Conservation (phyloP, 2,113 vertebrate genomes). For the Melanocharis versteri region DNA sequence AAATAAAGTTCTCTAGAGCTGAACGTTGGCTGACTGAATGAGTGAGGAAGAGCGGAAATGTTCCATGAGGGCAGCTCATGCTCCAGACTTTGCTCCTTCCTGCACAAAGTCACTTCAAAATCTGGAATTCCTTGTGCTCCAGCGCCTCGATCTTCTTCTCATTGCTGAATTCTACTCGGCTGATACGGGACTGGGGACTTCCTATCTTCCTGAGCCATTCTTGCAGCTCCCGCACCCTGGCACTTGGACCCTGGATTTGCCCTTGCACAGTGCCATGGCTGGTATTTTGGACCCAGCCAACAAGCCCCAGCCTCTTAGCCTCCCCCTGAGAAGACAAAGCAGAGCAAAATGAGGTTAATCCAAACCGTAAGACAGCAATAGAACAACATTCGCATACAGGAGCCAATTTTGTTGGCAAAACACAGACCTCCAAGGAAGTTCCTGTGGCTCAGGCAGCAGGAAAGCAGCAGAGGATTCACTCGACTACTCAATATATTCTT, state of each 20-base stretch:
- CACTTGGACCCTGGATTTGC: slow-evolving; percentile 81
- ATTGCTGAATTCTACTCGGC: slow-evolving; percentile 82
- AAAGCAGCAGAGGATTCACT: not conserved
- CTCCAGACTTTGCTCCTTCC: not conserved
- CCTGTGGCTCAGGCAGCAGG: not conserved
- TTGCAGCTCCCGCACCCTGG: slow-evolving; percentile 83
- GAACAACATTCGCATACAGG: not conserved
- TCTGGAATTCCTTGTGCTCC: slow-evolving; percentile 82
- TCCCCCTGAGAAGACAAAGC: slow-evolving; percentile 75
- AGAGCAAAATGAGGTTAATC: not conserved
- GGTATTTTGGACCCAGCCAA: slow-evolving; percentile 94
- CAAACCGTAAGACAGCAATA: not conserved
- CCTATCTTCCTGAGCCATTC: slow-evolving; percentile 86
- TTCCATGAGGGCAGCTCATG: fast-evolving
- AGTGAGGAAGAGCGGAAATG: fast-evolving
- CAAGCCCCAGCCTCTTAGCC: slow-evolving; percentile 84
- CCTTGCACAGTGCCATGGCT: slow-evolving; percentile 83
- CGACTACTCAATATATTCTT: fast-evolving
- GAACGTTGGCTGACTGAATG: not conserved
- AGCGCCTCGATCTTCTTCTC: slow-evolving; percentile 77
- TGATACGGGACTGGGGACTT: slow-evolving; percentile 87
- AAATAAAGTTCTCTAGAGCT: not conserved
- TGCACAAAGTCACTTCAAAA: slow-evolving; percentile 66
- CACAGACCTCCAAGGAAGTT: not conserved
- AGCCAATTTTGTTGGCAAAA: not conserved